Evolutionary conservation across 2,888 invertebrate species (phyloP).

Genomic region (Mechanitis mazaeus): DNA sequence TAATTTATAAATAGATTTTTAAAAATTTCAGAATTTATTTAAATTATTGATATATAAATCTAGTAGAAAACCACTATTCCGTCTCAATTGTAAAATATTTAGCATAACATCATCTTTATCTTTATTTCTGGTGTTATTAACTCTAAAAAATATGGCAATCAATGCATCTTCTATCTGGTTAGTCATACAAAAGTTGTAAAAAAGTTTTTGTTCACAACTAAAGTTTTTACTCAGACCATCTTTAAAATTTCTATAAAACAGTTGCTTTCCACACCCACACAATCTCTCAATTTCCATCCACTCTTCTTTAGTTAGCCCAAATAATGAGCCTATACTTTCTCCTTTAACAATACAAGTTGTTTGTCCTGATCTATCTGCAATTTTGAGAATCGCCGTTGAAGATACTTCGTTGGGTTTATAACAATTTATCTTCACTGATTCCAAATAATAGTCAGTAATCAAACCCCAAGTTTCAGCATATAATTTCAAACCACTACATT

Average conservation of each 20-base stretch:
- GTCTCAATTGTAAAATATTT: constrained; percentile 51
- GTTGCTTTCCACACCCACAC: constrained; percentile 48
- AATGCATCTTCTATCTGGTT: constrained; percentile 54
- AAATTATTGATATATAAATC: constrained; percentile 50
- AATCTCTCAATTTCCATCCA: constrained; percentile 61
- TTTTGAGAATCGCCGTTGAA: constrained; percentile 55
- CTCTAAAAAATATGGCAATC: constrained; percentile 50
- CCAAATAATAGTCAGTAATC: constrained; percentile 58
- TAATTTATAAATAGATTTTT: neutral
- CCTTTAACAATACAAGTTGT: constrained; percentile 59
- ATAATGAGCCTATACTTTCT: constrained; percentile 48
- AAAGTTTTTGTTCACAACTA: constrained; percentile 57
- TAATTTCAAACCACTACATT: constrained; percentile 47
- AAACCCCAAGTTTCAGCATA: constrained; percentile 55
- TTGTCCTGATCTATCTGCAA: constrained; percentile 59
- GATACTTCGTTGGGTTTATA: constrained; percentile 37
- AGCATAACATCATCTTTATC: constrained; percentile 57
- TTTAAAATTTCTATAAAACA: constrained; percentile 68
- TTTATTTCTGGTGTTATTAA: constrained; percentile 53
- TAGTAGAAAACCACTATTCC: constrained; percentile 47
- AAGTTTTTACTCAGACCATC: constrained; percentile 54
- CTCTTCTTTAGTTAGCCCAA: constrained; percentile 51
- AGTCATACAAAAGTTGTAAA: constrained; percentile 64
- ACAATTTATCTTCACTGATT: constrained; percentile 63
- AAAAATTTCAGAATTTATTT: constrained; percentile 11